phyloP scores from a whole-genome alignment of 2,888 invertebrate species.

The Drosophila gaucha region DNA sequence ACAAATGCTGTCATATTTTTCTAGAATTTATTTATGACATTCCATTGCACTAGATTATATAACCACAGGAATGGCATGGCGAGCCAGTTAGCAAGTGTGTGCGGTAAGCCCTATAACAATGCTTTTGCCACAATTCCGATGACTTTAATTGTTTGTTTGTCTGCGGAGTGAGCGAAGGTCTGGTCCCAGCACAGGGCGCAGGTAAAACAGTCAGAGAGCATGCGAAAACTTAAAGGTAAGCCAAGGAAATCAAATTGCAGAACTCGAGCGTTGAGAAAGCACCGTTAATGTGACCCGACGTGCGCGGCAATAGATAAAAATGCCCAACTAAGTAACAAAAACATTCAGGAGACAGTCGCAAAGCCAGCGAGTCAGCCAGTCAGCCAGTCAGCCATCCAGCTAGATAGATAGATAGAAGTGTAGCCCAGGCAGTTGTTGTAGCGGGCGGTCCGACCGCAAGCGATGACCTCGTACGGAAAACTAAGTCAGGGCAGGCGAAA shows the following conservation, averaged over 20 bases:
- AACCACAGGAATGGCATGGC: conserved; percentile 20
- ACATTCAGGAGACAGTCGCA: conserved; percentile 55
- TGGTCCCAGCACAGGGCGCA: not conserved
- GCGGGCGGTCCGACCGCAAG: conserved; percentile 60
- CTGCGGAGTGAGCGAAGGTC: conserved; percentile 26
- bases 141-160: conserved; percentile 73
- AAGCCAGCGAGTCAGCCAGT: conserved; percentile 5
- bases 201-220: conserved; percentile 22
- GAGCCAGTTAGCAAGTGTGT: conserved; percentile 51
- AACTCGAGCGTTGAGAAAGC: conserved; percentile 76
- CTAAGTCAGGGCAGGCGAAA: conserved; percentile 66
- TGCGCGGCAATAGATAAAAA: conserved; percentile 67
- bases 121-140: conserved; percentile 58
- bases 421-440: conserved; percentile 20
- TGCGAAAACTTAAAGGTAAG: conserved; percentile 41
- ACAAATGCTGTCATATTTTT: conserved; percentile 22
- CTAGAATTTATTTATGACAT: conserved; percentile 27
- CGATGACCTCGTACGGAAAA: conserved; percentile 78
- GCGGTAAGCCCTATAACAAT: conserved; percentile 33
- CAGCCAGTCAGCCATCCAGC: conserved; percentile 10
- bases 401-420: conserved; percentile 30
- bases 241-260: conserved; percentile 71
- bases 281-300: conserved; percentile 79
- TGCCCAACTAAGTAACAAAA: conserved; percentile 54
- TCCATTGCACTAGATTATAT: conserved; percentile 11